Base-by-base conservation (phyloP, 2,113 vertebrate species). In the Prolemur simus region DNA sequence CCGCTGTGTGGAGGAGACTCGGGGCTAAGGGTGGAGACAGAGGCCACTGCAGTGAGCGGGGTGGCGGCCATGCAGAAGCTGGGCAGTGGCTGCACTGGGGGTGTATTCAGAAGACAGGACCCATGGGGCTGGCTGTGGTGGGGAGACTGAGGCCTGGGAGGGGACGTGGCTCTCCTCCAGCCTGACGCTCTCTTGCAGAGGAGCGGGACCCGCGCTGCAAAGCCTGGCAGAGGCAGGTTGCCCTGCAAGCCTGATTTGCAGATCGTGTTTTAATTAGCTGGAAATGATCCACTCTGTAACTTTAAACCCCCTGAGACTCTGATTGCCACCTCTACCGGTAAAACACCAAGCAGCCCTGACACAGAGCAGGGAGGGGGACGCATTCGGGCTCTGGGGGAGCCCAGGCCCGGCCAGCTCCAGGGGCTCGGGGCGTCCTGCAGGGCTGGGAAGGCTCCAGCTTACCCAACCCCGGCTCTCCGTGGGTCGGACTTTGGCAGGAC, bases 331-430 rank as follows among this genome's bases (percentile, higher is more conserved):
- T 39, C 25, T 1, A n/a, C 39, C 54, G 49, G 78, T 37, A 95
- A 96, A 74, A 29, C 60, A 34, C 74, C 39, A 42, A 93, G 66
- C 2, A 4, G 25, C 64, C 23, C 25, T 78, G 64, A 60, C 45
- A 47, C 2, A 5, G 63, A 37, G 60, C 5, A 32, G 52, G 56
- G 23, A 68, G 27, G 9, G 34, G 5, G 4, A 47, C 23, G 29
- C 15, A 8, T 11, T 7, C 3, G 0, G 1, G 63, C 23, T 49
- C 14, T 13, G 0, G 8, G 10, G 37, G 25, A 0, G 0, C 66
- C 39, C 0, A 8, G 4, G 32, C 42, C 12, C 4, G 5, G 14
- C 18, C 3, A 20, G 49, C n/a, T 10, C 52, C 11, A 6, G 0
- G 18, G 45, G 37, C 39, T 60, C 39, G 9, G 49, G 37, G 0